Evolutionary conservation across 2,113 vertebrate genomes (phyloP), one percentile per base, ranked within the genome.

Genomic region (Anarrhichthys ocellatus): DNA sequence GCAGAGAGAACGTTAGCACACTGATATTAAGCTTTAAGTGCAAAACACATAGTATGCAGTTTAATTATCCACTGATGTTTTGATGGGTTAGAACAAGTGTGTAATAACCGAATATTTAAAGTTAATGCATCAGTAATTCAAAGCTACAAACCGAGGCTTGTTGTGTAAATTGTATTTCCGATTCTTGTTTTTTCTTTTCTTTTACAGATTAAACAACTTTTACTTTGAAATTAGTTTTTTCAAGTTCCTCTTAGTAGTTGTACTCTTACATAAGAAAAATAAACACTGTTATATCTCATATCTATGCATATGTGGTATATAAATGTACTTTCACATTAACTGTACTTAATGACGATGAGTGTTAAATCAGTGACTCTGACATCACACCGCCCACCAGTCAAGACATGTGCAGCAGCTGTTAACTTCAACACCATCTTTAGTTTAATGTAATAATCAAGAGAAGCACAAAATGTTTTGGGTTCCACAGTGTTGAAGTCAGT

Each of bases 361-460:
- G 32, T 77, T 32, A 73, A 81, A 66, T 58, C 15, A 18, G 32
- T 71, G 46, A 73, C 46, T 71, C 0, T 50, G 40, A 62, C 46
- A 56, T 68, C 38, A 70, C 29, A 40, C 76, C 71, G 24, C 86
- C 79, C 64, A 61, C n/a, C 29, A 24, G 56, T 62, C 6, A 24
- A 32, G 52, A 14, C 1, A 71, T 29, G 69, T 3, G 61, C 20
- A 52, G n/a, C 52, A 66, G 18, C 14, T 66, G 8, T 9, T 10
- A 34, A 27, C 24, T 77, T 73, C 9, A 36, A 17, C 36, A 69
- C 14, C n/a, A 5, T 36, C 0, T 66, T 76, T 73, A 14, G 5
- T 78, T 36, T 13, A 46, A 63, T 46, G 14, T 52, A 27, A 24
- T 61, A 24, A 56, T n/a, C 8, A 36, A 59, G 4, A 58, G 17